phyloP scores from a whole-genome alignment of 1,140 invertebrate genomes.

The Bicyclus anynana region DNA sequence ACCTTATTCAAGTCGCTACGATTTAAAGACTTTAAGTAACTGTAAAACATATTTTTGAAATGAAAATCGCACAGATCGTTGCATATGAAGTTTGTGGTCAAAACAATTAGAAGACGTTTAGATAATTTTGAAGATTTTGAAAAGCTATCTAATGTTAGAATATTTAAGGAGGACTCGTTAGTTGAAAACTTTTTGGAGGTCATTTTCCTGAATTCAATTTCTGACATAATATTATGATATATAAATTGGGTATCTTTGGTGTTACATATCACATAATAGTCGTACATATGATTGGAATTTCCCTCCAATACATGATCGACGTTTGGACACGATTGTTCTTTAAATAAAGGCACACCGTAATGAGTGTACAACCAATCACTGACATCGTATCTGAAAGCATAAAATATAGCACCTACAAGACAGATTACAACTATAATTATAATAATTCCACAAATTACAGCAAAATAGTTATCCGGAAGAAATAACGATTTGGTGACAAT shows the following conservation, averaged over 20 bases:
- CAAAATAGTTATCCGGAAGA: conserved; percentile 80
- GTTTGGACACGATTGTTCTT: conserved; percentile 75
- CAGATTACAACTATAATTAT: conserved; percentile 85
- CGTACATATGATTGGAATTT: conserved; percentile 86
- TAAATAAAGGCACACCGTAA: conserved; percentile 85
- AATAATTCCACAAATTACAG: conserved; percentile 84
- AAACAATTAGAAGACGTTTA: conserved; percentile 65
- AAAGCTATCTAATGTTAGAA: conserved; percentile 71
- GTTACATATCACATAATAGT: conserved; percentile 93
- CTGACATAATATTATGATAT: conserved; percentile 85
- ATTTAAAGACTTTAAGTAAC: conserved; percentile 69
- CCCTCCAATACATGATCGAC: conserved; percentile 77
- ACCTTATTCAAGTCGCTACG: conserved; percentile 68
- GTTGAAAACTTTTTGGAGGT: conserved; percentile 54
- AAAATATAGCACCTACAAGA: conserved; percentile 82
- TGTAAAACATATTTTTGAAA: conserved; percentile 72
- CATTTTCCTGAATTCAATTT: conserved; percentile 82
- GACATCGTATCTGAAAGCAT: conserved; percentile 87
- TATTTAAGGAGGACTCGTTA: conserved; percentile 61
- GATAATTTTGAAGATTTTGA: conserved; percentile 72
- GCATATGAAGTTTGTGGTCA: conserved; percentile 73
- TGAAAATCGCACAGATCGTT: conserved; percentile 69
- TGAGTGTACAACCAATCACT: conserved; percentile 85
- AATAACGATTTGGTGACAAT: conserved; percentile 77
- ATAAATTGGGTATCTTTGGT: conserved; percentile 91